Base-by-base conservation (phyloP, 2,113 vertebrate species). In the Shinisaurus crocodilurus region DNA sequence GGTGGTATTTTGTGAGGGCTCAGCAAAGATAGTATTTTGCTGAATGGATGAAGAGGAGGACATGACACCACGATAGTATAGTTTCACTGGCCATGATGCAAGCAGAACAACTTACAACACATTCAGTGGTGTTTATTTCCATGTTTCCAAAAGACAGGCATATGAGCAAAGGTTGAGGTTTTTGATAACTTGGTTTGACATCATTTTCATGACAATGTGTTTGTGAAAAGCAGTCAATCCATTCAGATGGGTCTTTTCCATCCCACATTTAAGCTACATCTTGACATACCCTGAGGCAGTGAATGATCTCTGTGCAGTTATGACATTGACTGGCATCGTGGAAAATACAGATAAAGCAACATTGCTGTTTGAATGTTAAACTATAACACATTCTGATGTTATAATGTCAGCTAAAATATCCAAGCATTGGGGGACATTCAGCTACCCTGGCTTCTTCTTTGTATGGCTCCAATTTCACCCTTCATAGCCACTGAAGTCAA, bases 281-380 rank as follows among this genome's bases (percentile, higher is more conserved):
- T 88, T 82, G 85, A 79, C n/a, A 60, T n/a, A 89, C 25, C 79
- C 63, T 0, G 29, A 86, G 50, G 84, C 34, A 70, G 37, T 65
- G 50, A 80, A 65, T 80, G 63, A 43, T 84, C 63, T 89, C 75
- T 86, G 34, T 70, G 0, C 57, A 10, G 2, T 50, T 86, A 34
- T 87, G 27, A 54, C 18, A 63, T 8, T 88, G 75, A 90, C 23
- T 70, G 75, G 4, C 40, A 87, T n/a, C 83, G 60, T 67, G 70
- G 18, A 88, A 89, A 23, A 89, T 85, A 83, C 5, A n/a, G 45
- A 80, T 89, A 67, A 92, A 89, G n/a, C 25, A 93, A 87, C 20
- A 8, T 0, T 80, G 7, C 5, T 81, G 10, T 69, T 89, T 88
- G 74, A 92, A 37, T 67, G 82, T 88, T 81, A 84, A 91, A 15